A percentile compares a stretch with the other conserved stretches of the same genome.
Conservation (phyloP, 2,797 vertebrate genomes). For the Macroramphosus scolopax region DNA sequence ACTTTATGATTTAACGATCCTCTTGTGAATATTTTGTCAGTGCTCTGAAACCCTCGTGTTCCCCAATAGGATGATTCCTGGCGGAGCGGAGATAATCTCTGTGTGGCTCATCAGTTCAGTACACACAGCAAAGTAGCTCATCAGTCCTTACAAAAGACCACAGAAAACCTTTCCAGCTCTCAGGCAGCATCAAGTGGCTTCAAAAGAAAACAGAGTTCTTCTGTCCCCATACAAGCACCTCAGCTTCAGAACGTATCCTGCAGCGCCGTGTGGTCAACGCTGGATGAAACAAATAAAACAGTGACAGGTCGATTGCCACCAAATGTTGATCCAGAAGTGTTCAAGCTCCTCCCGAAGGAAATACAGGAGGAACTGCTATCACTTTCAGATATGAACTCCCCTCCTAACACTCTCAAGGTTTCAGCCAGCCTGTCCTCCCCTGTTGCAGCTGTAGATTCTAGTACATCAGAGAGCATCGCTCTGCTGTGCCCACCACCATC, state of each 20-base stretch:
- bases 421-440: slow-evolving; percentile 3
- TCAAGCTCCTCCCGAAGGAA: slow-evolving; percentile 82
- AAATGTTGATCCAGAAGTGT: slow-evolving; percentile 82
- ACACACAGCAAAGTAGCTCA: slow-evolving; percentile 10
- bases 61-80: slow-evolving; percentile 37
- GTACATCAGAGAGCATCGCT: background rate
- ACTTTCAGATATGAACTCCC: slow-evolving; percentile 30
- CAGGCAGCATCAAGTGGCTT: slow-evolving; percentile 16
- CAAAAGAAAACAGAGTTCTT: slow-evolving; percentile 25
- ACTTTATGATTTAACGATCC: too few species aligned
- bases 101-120: slow-evolving; percentile 17
- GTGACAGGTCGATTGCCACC: slow-evolving; percentile 53
- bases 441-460: background rate
- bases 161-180: slow-evolving; percentile 11
- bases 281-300: background rate
- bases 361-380: slow-evolving; percentile 83
- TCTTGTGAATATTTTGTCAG: too few species aligned
- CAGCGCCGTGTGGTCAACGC: slow-evolving; percentile 9
- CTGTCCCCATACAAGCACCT: slow-evolving; percentile 22
- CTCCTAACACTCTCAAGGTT: background rate
- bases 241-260: background rate
- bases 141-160: slow-evolving; percentile 3
- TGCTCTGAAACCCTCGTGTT: too few species aligned
- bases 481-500: background rate
- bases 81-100: slow-evolving; percentile 1